Evolutionary conservation across 2,113 vertebrate species (phyloP), one percentile per base, ranked within the genome.

Genomic region (Opisthocomus hoazin): DNA sequence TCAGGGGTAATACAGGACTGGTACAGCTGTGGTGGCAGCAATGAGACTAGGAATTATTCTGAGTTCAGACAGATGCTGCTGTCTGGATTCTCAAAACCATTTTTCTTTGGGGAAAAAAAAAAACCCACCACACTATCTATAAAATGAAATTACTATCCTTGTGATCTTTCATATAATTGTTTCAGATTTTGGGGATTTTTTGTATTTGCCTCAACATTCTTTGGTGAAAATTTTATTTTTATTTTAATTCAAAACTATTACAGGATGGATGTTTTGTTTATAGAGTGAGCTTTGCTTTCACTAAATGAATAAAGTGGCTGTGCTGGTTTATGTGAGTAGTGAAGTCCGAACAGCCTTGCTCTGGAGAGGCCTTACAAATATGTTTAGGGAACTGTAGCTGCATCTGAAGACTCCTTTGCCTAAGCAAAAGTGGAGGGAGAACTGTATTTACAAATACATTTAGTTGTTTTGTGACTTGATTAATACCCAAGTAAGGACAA

Each of bases 361-460:
- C 50, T 80, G 71, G 41, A 83, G 63, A 58, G 20, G 50, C 19
- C 39, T 84, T 74, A 46, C 16, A 77, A 78, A 63, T 41, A 32
- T 8, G 10, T 75, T 73, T 48, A 2, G 17, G 71, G n/a, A 79
- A 60, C 24, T 2, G 2, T 21, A 32, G n/a, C 41, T 39, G 48
- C 4, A 2, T 66, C 51, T 83, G 75, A 88, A 85, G 50, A 57
- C 45, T 86, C 22, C 41, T 94, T 84, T 88, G 71, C 73, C 64
- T 41, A 24, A 77, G 54, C 14, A 65, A 27, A 91, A 96, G 71
- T 65, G 68, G 60, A 81, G 10, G 34, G 27, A 81, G 21, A 19
- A 22, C 30, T 86, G 43, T 86, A 51, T 88, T 83, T 94, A n/a
- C 58, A 88, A 73, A 78, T 50, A 77, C 22, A 37, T 37, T 76